Percentiles rank a stretch among this genome's conserved stretches.
phyloP scores from a whole-genome alignment of 2,797 vertebrate genomes.

The Anguilla anguilla region DNA sequence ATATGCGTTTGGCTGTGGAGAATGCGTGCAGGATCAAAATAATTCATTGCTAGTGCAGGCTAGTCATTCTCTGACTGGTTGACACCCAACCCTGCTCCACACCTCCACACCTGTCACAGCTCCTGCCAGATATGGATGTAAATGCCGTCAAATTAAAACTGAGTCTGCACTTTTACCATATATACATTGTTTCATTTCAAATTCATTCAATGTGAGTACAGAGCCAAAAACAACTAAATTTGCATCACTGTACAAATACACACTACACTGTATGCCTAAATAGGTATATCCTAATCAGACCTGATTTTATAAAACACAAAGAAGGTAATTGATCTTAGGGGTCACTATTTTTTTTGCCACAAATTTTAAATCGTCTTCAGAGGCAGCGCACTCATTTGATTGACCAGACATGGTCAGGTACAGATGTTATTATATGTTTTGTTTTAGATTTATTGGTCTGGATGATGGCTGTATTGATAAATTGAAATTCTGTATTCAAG shows the following conservation, averaged over 20 bases:
- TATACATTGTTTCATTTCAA: no score
- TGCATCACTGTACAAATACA: not conserved
- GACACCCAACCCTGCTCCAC: no score
- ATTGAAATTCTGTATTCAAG: not conserved
- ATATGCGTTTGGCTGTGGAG: no score
- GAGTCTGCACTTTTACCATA: no score
- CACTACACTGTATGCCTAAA: not conserved
- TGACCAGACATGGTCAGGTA: not conserved
- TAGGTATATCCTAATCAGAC: not conserved
- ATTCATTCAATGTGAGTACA: no score
- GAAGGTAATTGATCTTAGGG: not conserved
- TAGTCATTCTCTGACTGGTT: no score
- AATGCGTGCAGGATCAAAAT: no score
- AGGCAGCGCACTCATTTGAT: not conserved
- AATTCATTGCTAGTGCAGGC: no score
- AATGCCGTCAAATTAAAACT: no score
- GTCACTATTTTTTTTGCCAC: not conserved
- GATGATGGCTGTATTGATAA: not conserved
- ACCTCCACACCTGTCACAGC: no score
- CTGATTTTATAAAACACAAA: not conserved
- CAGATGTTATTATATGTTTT: not conserved
- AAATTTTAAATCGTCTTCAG: not conserved
- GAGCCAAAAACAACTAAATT: not conserved
- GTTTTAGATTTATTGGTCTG: not conserved
- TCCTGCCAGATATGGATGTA: no score